Conservation (phyloP, 2,797 vertebrate genomes). For the Sylvilagus floridanus region DNA sequence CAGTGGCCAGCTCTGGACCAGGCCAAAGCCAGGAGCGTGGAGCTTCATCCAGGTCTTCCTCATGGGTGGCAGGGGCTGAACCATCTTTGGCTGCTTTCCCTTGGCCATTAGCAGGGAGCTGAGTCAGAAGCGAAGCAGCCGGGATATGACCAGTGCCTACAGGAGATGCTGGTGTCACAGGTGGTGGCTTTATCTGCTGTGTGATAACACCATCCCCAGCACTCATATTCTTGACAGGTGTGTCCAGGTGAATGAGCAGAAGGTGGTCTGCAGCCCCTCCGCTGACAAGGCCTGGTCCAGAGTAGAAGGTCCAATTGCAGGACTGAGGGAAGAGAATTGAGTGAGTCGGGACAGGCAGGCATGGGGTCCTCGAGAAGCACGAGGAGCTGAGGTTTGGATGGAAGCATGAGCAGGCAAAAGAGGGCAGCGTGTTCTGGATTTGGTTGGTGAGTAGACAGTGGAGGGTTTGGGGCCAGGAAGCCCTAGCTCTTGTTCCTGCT, state of each 20-base stretch:
- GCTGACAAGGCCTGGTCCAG: neutral
- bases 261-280: neutral
- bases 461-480: neutral
- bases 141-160: too few relatives aligned
- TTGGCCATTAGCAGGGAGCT: too few relatives aligned
- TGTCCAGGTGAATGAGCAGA: neutral
- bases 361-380: neutral
- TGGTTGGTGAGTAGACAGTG: conserved; percentile 2
- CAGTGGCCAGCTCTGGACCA: too few relatives aligned
- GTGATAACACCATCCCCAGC: neutral
- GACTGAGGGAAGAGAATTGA: neutral
- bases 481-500: neutral
- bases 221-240: neutral
- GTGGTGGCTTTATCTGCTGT: too few relatives aligned
- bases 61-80: too few relatives aligned
- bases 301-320: neutral
- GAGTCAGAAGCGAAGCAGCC: too few relatives aligned
- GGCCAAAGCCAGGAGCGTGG: too few relatives aligned
- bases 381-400: neutral
- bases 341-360: neutral
- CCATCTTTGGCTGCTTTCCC: too few relatives aligned
- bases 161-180: too few relatives aligned
- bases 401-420: neutral
- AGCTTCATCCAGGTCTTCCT: too few relatives aligned
- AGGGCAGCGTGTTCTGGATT: neutral